phyloP scores from a whole-genome alignment of 1,140 invertebrate species.

The Drosophila yakuba region DNA sequence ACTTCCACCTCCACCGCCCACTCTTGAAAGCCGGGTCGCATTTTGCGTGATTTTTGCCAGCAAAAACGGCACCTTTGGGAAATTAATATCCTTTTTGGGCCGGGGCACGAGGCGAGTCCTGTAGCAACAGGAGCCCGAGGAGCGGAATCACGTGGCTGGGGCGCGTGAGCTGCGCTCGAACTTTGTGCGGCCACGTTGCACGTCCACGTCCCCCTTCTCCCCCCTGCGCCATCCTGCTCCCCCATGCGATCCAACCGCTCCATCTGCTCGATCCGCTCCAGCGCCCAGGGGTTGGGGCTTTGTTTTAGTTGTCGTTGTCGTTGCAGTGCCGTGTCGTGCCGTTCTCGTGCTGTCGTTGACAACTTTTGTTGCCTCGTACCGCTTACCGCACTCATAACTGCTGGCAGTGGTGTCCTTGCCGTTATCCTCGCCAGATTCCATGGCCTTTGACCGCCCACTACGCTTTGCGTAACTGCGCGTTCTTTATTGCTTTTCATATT shows the following conservation, averaged over 20 bases:
- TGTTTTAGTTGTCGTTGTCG: conserved; percentile 60
- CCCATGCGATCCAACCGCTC: conserved; percentile 1
- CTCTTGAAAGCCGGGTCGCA: conserved; percentile 16
- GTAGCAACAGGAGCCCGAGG: conserved; percentile 3
- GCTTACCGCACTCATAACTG: conserved; percentile 58
- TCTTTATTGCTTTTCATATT: conserved; percentile 63
- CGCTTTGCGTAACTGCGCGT: conserved; percentile 64
- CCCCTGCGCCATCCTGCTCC: neutral
- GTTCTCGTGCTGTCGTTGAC: conserved; percentile 70
- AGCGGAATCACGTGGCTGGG: conserved; percentile 58
- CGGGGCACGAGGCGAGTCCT: conserved; percentile 54
- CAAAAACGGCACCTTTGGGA: conserved; percentile 82
- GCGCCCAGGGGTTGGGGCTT: conserved; percentile 38
- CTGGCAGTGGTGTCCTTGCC: conserved; percentile 52
- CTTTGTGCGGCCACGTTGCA: conserved; percentile 76
- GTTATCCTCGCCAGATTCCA: conserved; percentile 72
- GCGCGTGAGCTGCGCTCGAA: conserved; percentile 71
- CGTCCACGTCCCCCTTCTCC: conserved; percentile 29
- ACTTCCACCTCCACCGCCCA: neutral
- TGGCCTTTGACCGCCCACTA: conserved; percentile 44
- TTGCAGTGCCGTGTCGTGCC: conserved; percentile 53
- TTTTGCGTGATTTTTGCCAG: conserved; percentile 77
- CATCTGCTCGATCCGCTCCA: conserved; percentile 8
- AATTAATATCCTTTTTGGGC: conserved; percentile 83
- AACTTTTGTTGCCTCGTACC: conserved; percentile 65